Base-by-base conservation (phyloP, 2,888 invertebrate genomes). In the Mycogona germanica region DNA sequence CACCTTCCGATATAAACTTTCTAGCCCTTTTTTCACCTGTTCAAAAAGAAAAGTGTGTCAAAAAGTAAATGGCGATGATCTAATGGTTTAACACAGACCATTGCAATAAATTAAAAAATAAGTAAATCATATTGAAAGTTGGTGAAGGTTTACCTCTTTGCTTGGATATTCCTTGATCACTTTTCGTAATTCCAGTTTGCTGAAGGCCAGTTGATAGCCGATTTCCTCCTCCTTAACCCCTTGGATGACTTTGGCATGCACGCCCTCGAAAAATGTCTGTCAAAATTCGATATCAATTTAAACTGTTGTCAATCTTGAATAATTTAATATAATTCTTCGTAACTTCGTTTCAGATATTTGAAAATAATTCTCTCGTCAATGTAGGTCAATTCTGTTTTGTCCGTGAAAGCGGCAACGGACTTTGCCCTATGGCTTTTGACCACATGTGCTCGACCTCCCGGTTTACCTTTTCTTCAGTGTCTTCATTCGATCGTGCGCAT, bases 201-300 rank as follows among this genome's bases (percentile, higher is more conserved):
- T 93, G 73, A 87, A 97, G 35, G 92, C 93, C 73, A 93, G 81
- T 74, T 97, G 96, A 75, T 91, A 98, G 67, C 95, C 89, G 53
- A 98, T 89, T 76, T 98, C 97, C 40, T 93, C 89, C 67, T 89
- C 88, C 69, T 92, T 93, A 47, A 93, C 91, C 52, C 98, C 97
- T 65, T 85, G 82, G 51, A 87, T 84, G 58, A 97, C 91, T 68
- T 87, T 86, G 59, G 83, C 84, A 72, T 93, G 84, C 52, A 98
- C 93, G 48, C 95, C 93, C 71, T 98, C 97, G 68, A 98, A 96
- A 75, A 98, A 98, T 62, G 80, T 79, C 85, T 93, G 70, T 28
- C 75, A 73, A n/a, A n/a, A n/a, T n/a, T n/a, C n/a, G 61, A 55
- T 61, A 57, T 59, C 35, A 48, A 46, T 41, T 41, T n/a, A n/a